These are phyloP conservation scores for Nymphalis c-album DNA, from an alignment of 2,888 invertebrate species.

Conservation along the genomic window DNA sequence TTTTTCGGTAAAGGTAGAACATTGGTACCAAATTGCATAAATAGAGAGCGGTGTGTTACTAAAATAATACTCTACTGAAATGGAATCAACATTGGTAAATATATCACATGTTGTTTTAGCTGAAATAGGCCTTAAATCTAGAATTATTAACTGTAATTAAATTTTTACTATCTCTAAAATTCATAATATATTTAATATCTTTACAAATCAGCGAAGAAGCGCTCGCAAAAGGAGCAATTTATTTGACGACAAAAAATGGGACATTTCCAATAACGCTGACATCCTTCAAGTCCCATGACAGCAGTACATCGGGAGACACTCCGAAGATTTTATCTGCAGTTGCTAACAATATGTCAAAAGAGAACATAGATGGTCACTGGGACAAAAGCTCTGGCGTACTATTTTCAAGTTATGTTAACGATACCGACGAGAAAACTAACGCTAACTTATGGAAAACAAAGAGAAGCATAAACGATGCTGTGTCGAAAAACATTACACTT, in stretches of 20 bases:
- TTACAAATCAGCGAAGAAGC: slow-evolving; percentile 56
- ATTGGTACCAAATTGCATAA: slow-evolving; percentile 20
- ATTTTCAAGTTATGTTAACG: slow-evolving; percentile 65
- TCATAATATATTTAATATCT: slow-evolving; percentile 43
- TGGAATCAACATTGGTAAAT: background rate
- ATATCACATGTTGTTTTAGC: too few species aligned
- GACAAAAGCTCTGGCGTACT: slow-evolving; percentile 57
- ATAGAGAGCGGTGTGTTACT: slow-evolving; percentile 12
- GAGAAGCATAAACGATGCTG: slow-evolving; percentile 84
- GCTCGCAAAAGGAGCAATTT: slow-evolving; percentile 74
- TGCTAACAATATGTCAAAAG: slow-evolving; percentile 62
- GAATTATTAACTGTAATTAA: too few species aligned
- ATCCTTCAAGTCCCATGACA: slow-evolving; percentile 62
- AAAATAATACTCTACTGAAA: background rate
- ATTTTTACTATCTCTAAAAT: slow-evolving; percentile 1
- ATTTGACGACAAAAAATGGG: slow-evolving; percentile 78
- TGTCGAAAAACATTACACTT: slow-evolving; percentile 92
- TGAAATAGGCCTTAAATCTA: too few species aligned
- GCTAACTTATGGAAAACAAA: slow-evolving; percentile 60
- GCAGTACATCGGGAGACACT: slow-evolving; percentile 57
- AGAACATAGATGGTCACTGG: slow-evolving; percentile 52
- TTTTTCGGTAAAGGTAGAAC: slow-evolving; percentile 1
- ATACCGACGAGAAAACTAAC: slow-evolving; percentile 57
- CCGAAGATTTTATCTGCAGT: slow-evolving; percentile 63
- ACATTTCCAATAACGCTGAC: slow-evolving; percentile 78